Conservation (phyloP, 2,113 vertebrate genomes). For the Protobothrops mucrosquamatus region DNA sequence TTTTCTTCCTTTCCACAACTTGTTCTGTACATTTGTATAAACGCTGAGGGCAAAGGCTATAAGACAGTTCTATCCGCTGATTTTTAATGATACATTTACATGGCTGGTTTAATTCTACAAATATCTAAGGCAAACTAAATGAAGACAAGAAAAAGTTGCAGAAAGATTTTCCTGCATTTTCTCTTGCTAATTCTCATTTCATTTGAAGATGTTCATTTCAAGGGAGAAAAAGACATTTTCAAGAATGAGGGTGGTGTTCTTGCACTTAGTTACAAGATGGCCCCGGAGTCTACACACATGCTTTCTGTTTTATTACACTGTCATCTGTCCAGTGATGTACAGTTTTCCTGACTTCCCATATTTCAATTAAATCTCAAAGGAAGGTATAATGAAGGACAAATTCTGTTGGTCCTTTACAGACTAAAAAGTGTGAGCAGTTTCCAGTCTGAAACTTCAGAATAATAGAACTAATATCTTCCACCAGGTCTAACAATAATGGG, state of each 20-base stretch:
- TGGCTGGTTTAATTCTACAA: not conserved
- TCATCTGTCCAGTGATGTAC: not conserved
- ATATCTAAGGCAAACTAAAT: not conserved
- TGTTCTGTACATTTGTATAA: constrained; percentile 38
- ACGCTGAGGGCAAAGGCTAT: constrained; percentile 48
- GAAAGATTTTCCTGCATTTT: not conserved
- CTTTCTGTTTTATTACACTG: not conserved
- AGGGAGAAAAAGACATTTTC: not conserved
- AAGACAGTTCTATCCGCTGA: constrained; percentile 44
- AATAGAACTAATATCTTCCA: not conserved
- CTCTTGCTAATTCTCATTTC: not conserved
- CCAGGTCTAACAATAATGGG: not conserved
- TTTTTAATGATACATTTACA: not conserved
- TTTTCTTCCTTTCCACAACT: not conserved
- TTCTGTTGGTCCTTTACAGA: not conserved
- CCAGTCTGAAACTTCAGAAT: not conserved
- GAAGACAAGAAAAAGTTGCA: not conserved
- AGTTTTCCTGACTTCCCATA: not conserved
- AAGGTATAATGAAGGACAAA: not conserved
- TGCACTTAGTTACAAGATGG: not conserved
- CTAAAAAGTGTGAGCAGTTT: not conserved
- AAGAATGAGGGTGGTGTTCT: not conserved
- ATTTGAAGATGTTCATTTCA: not conserved
- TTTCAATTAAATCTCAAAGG: not conserved
- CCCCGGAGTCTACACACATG: not conserved